A percentile compares a stretch with the other conserved stretches of the same genome.
These are phyloP conservation scores for Macaria notata DNA, from an alignment of 2,888 invertebrate genomes.

Conservation along the genomic window DNA sequence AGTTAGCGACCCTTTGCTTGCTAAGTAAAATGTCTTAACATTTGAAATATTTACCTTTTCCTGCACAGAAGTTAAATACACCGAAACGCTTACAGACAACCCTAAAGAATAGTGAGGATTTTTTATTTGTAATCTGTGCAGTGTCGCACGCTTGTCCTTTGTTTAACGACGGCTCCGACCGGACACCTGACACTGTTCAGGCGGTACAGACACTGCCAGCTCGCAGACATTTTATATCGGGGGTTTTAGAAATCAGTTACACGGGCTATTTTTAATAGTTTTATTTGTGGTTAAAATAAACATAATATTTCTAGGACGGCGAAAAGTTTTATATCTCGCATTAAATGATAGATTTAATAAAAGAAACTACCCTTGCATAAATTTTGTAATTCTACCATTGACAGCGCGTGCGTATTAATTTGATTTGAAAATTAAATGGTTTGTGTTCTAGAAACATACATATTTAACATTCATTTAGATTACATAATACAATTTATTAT, in stretches of 20 bases:
- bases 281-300: not conserved
- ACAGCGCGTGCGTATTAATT: too few relatives aligned
- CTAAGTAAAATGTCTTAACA: too few relatives aligned
- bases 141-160: conserved; percentile 72
- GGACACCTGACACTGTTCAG: conserved; percentile 53
- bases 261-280: not conserved
- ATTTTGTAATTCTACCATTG: too few relatives aligned
- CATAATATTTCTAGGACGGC: not conserved
- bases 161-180: conserved; percentile 63
- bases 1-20: too few relatives aligned
- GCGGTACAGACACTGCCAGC: conserved; percentile 12
- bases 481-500: too few relatives aligned
- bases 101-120: conserved; percentile 47
- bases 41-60: too few relatives aligned
- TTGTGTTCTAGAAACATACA: too few relatives aligned
- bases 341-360: too few relatives aligned
- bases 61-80: too few relatives aligned
- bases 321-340: not conserved
- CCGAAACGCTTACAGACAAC: conserved; percentile 39
- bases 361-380: too few relatives aligned
- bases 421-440: too few relatives aligned
- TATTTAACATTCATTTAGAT: too few relatives aligned
- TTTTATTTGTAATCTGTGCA: conserved; percentile 72
- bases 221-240: conserved; percentile 6
- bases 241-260: conserved; percentile 11